Conservation (phyloP, 2,888 invertebrate genomes). For the Ophioninae sp. region DNA sequence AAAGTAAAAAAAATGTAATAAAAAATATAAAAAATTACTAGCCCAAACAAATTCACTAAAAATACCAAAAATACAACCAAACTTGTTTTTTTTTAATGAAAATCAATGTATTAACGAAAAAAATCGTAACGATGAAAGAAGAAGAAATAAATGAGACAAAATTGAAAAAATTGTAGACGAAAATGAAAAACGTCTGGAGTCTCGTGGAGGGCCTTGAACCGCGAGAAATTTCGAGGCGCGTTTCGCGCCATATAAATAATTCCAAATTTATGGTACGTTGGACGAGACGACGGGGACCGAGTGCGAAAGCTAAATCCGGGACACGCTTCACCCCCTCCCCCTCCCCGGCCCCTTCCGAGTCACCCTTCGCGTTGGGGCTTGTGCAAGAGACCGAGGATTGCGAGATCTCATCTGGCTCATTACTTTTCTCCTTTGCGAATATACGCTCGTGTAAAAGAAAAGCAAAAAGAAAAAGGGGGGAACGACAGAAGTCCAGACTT, state of each 20-base stretch:
- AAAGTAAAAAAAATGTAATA: no score
- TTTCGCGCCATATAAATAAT: slow-evolving; percentile 37
- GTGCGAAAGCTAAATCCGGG: slow-evolving; percentile 58
- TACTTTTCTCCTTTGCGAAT: slow-evolving; percentile 15
- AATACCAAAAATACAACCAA: no score
- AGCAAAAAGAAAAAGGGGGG: neutral
- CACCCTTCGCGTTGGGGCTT: slow-evolving; percentile 15
- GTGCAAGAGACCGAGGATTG: slow-evolving; percentile 18
- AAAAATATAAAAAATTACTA: no score
- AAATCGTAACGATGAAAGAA: neutral
- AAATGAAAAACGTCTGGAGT: neutral
- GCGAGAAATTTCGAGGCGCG: slow-evolving; percentile 7
- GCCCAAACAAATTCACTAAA: no score
- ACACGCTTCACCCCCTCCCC: slow-evolving; percentile 8
- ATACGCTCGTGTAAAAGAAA: slow-evolving; percentile 14
- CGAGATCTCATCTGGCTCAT: slow-evolving; percentile 29
- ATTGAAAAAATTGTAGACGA: neutral
- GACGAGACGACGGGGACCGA: slow-evolving; percentile 27
- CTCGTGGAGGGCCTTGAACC: slow-evolving; percentile 53
- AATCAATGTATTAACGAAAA: no score
- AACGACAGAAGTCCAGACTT: slow-evolving; percentile 9
- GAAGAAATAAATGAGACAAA: neutral
- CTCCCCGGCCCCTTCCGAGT: slow-evolving; percentile 4
- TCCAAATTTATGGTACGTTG: slow-evolving; percentile 45
- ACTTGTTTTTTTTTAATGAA: no score